A percentile compares a stretch with the other conserved stretches of the same genome.
phyloP scores from a whole-genome alignment of 2,113 vertebrate genomes.

The Willisornis vidua region DNA sequence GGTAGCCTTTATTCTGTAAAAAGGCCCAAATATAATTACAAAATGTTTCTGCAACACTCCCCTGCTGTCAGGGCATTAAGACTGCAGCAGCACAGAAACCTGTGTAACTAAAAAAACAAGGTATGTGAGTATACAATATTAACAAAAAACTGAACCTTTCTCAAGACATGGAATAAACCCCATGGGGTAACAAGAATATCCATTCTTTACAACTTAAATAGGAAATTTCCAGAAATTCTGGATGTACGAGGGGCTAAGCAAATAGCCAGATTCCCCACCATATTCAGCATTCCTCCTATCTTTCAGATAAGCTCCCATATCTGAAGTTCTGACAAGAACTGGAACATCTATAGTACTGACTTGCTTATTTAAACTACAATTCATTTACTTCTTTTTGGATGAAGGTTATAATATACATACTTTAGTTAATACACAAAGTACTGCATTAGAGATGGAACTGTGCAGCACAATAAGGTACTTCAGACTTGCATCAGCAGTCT shows the following conservation, averaged over 20 bases:
- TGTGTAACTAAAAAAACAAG: not conserved
- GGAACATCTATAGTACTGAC: not conserved
- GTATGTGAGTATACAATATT: rapidly evolving
- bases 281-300: not conserved
- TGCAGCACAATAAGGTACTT: not conserved
- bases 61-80: not conserved
- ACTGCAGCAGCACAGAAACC: not conserved
- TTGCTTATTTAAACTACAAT: not conserved
- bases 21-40: not conserved
- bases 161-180: not conserved
- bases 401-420: not conserved
- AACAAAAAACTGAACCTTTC: not conserved
- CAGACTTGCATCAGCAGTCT: not conserved
- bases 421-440: not conserved
- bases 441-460: not conserved
- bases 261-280: not conserved
- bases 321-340: not conserved
- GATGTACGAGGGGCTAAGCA: not conserved
- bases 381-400: not conserved
- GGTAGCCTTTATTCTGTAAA: not conserved
- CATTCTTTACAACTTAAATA: not conserved
- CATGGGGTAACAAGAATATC: not conserved
- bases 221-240: not conserved
- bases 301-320: not conserved
- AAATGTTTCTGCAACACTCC: not conserved